Percentiles rank a stretch among this genome's conserved stretches.
Conservation (phyloP, 2,888 invertebrate genomes). For the Tenthredo distinguenda region DNA sequence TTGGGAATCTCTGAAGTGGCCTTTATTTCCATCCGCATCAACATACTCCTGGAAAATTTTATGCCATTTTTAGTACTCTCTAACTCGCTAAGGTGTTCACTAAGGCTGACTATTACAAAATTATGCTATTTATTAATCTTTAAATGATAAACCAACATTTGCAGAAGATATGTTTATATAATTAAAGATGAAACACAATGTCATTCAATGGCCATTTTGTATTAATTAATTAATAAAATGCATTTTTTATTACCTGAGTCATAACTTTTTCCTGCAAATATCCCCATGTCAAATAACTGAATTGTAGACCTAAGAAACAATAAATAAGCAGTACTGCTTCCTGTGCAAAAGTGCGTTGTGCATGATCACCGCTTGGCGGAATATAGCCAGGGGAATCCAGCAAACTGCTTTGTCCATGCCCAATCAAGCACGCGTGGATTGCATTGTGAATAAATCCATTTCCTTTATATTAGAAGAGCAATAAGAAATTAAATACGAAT, state of each 20-base stretch:
- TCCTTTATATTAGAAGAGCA: slow-evolving; percentile 67
- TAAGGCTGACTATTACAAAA: not conserved
- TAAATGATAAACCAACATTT: not conserved
- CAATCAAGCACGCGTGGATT: slow-evolving; percentile 80
- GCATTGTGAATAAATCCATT: slow-evolving; percentile 78
- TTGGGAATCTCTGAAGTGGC: slow-evolving; percentile 94
- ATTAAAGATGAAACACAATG: not conserved
- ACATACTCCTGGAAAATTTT: slow-evolving; percentile 82
- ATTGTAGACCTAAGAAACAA: slow-evolving; percentile 94
- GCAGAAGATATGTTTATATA: not conserved
- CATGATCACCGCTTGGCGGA: slow-evolving; percentile 65
- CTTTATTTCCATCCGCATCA: slow-evolving; percentile 82
- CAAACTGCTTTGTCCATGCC: slow-evolving; percentile 78
- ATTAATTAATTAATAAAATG: not conserved
- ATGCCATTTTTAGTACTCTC: slow-evolving; percentile 8
- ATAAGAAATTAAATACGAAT: slow-evolving; percentile 5
- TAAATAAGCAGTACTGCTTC: slow-evolving; percentile 84
- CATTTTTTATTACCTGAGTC: slow-evolving; percentile 83
- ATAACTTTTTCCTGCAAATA: slow-evolving; percentile 98
- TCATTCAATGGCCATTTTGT: slow-evolving; percentile 13
- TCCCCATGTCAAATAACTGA: slow-evolving; percentile 97
- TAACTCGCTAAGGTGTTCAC: not conserved
- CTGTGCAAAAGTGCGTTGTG: slow-evolving; percentile 80
- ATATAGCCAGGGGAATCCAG: slow-evolving; percentile 70
- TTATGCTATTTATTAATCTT: not conserved